Evolutionary conservation across 2,113 vertebrate species (phyloP).

Genomic region (Mionectes macconnelli): DNA sequence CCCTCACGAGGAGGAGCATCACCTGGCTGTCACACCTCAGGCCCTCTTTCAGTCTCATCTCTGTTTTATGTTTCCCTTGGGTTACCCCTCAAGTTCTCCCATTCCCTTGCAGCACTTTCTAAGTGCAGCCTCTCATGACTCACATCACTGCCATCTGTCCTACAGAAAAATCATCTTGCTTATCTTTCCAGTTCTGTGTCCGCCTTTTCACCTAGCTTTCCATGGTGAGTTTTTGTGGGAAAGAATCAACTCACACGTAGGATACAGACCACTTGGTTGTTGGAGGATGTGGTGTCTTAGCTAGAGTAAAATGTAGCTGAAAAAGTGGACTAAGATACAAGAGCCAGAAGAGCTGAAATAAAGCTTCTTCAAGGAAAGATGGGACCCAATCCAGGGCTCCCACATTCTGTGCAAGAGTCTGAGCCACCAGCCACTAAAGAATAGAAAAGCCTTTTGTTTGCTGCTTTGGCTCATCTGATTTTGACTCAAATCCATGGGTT

Average conservation of each 20-base stretch:
- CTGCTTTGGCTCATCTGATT: background rate
- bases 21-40: background rate
- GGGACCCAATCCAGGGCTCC: background rate
- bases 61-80: background rate
- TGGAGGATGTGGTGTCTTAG: background rate
- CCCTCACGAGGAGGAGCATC: background rate
- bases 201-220: background rate
- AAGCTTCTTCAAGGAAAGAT: background rate
- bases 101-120: background rate
- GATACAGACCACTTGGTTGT: background rate
- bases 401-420: background rate
- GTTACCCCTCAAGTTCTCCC: background rate
- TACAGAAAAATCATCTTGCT: background rate
- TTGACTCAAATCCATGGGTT: slow-evolving; percentile 21
- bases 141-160: background rate
- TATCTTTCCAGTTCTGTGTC: background rate
- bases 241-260: background rate
- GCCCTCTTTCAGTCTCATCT: background rate
- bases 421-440: background rate
- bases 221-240: background rate
- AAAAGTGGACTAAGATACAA: background rate
- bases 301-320: background rate
- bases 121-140: background rate
- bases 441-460: slow-evolving; percentile 19
- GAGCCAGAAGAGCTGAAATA: background rate